Conservation (phyloP, 2,113 vertebrate species). For the Scytalopus superciliaris region DNA sequence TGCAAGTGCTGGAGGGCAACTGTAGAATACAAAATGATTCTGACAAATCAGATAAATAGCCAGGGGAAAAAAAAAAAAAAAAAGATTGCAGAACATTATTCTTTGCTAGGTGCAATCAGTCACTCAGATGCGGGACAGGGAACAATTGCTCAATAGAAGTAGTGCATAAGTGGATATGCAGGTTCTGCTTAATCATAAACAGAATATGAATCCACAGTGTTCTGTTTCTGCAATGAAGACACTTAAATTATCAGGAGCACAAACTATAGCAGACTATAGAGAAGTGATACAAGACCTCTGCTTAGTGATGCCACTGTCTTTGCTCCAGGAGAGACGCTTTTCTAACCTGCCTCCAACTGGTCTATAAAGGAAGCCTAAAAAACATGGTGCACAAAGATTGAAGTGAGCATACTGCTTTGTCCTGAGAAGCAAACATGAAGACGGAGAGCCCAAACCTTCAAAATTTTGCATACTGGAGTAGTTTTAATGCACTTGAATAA, state of each 20-base stretch:
- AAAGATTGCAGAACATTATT: background rate
- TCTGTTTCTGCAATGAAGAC: background rate
- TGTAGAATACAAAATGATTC: background rate
- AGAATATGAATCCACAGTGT: background rate
- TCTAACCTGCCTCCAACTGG: background rate
- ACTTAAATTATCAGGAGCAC: background rate
- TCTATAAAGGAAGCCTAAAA: background rate
- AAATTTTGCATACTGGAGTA: background rate
- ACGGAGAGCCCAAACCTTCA: background rate
- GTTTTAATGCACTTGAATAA: background rate
- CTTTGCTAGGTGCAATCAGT: background rate
- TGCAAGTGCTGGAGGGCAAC: background rate
- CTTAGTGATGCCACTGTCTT: background rate
- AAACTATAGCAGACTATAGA: background rate
- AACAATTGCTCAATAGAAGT: background rate
- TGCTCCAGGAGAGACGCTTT: background rate
- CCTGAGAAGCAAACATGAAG: background rate
- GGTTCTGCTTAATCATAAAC: background rate
- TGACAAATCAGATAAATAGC: background rate
- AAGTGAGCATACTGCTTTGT: background rate
- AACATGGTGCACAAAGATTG: fast-evolving
- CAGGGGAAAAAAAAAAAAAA: fast-evolving
- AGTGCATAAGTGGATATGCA: background rate
- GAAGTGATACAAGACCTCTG: background rate
- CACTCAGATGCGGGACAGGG: background rate